Evolutionary conservation across 2,113 vertebrate genomes (phyloP).

Genomic region (Rhinoptilus africanus): DNA sequence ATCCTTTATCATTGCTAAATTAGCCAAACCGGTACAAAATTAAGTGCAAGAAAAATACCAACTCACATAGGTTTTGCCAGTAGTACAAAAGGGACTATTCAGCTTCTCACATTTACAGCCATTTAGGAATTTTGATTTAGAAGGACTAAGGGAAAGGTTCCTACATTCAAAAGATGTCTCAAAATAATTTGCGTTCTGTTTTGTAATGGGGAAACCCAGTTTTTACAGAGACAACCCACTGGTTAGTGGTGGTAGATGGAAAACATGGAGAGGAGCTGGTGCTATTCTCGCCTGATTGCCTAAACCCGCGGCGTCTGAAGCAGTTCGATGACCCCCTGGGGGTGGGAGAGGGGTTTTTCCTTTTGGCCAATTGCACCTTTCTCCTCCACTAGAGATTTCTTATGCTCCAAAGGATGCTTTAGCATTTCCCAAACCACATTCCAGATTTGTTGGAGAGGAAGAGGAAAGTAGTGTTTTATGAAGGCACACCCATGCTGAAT

Average conservation of each 20-base stretch:
- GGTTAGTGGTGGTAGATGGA: background rate
- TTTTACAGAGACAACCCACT: background rate
- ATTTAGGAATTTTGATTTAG: background rate
- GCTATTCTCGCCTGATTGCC: background rate
- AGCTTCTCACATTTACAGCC: slow-evolving; percentile 16
- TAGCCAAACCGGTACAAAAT: slow-evolving; percentile 53
- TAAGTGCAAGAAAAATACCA: slow-evolving; percentile 42
- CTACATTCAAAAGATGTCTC: slow-evolving; percentile 32
- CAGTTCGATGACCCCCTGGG: background rate
- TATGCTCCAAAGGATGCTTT: slow-evolving; percentile 44
- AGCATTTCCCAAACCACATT: slow-evolving; percentile 53
- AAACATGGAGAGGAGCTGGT: background rate
- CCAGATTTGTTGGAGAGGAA: slow-evolving; percentile 50
- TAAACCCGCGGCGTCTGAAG: background rate
- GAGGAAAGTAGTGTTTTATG: slow-evolving; percentile 68
- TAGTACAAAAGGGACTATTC: slow-evolving; percentile 3
- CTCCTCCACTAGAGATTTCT: background rate
- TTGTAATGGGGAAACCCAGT: background rate
- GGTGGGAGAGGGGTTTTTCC: background rate
- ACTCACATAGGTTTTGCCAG: background rate
- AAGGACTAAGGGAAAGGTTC: background rate
- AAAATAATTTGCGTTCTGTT: background rate
- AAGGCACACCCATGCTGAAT: slow-evolving; percentile 85
- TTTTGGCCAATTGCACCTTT: background rate
- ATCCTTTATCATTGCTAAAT: slow-evolving; percentile 50